Evolutionary conservation across 2,888 invertebrate species (phyloP).

Genomic region (Ametastegia equiseti): DNA sequence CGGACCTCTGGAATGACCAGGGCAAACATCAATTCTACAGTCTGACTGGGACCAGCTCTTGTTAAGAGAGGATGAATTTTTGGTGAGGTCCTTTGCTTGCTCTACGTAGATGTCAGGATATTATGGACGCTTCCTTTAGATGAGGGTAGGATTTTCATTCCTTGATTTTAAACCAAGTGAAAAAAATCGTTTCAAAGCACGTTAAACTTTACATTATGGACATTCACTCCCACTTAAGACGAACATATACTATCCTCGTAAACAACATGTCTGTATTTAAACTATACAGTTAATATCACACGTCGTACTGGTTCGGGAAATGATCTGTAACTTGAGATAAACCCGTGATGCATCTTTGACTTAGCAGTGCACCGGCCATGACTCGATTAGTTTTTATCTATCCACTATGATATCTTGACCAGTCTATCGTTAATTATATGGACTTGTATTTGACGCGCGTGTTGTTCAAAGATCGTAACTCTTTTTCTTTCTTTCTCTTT

Average conservation of each 20-base stretch:
- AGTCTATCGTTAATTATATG: constrained; percentile 41
- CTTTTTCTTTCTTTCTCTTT: background rate
- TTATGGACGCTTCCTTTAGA: background rate
- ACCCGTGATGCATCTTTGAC: background rate
- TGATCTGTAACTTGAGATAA: constrained; percentile 17
- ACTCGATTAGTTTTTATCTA: constrained; percentile 40
- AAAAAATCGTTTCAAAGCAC: background rate
- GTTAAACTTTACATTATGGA: background rate
- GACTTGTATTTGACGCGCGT: constrained; percentile 39
- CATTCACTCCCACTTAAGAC: background rate
- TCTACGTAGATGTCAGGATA: too few relatives aligned
- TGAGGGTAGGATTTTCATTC: background rate
- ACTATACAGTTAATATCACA: constrained; percentile 6
- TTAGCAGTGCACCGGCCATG: background rate
- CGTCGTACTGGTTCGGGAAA: background rate
- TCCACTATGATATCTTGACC: constrained; percentile 31
- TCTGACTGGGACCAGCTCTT: too few relatives aligned
- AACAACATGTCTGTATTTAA: background rate
- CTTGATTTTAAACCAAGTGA: background rate
- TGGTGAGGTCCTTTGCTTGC: too few relatives aligned
- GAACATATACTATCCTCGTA: background rate
- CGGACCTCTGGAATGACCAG: constrained; percentile 6
- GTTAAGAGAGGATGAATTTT: too few relatives aligned
- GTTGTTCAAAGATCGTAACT: constrained; percentile 38
- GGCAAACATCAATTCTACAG: too few relatives aligned